Percentiles rank a stretch among this genome's conserved stretches.
These are phyloP conservation scores for Phortica magna DNA, from an alignment of 2,888 invertebrate species.

Conservation along the genomic window DNA sequence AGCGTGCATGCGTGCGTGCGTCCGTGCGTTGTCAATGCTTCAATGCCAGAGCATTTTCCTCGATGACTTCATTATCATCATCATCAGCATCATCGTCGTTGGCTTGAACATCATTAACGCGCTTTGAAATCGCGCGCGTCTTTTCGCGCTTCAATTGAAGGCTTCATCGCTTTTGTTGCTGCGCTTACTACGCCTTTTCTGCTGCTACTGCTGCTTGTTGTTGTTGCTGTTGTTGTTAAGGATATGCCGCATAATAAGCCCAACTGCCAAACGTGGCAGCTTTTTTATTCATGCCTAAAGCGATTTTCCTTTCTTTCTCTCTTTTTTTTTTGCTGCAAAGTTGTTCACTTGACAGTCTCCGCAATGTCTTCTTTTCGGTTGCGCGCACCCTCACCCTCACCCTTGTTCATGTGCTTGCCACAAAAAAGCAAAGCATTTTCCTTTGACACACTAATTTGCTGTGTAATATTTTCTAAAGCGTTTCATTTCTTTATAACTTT, in stretches of 20 bases:
- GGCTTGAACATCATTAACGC: neutral
- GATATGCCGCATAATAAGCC: no score
- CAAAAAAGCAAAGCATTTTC: no score
- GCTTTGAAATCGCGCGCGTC: neutral
- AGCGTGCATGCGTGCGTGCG: no score
- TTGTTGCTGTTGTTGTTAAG: no score
- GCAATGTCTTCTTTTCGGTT: neutral
- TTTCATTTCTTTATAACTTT: neutral
- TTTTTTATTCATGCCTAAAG: neutral
- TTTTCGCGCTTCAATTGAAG: no score
- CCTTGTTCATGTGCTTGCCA: neutral
- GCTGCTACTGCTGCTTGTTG: no score
- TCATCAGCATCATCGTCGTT: neutral
- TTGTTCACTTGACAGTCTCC: neutral
- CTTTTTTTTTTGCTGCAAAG: neutral
- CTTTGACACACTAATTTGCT: slow-evolving; percentile 13
- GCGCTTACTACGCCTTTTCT: no score
- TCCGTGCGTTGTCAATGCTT: no score
- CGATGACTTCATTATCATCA: neutral
- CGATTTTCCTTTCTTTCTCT: neutral
- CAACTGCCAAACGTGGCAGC: neutral
- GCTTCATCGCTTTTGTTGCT: no score
- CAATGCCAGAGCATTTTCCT: neutral
- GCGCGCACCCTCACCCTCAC: no score
- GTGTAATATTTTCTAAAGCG: slow-evolving; percentile 9